Evolutionary conservation across 2,113 vertebrate genomes (phyloP).

Genomic region (Abramis brama): DNA sequence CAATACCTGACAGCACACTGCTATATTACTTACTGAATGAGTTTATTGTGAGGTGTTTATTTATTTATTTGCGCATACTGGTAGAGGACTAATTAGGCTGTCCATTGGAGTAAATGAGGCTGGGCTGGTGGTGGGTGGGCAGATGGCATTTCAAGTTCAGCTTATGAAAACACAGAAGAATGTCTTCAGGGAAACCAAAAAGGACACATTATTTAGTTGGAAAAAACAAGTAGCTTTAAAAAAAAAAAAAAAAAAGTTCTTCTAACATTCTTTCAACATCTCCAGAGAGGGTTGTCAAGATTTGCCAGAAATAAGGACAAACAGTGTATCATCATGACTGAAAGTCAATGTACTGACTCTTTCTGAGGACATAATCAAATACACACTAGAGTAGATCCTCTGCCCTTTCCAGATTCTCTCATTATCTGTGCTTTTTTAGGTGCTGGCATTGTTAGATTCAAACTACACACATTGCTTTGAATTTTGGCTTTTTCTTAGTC

Average conservation of each 20-base stretch:
- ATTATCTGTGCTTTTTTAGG: neutral
- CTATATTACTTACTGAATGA: conserved; percentile 29
- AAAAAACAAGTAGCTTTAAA: neutral
- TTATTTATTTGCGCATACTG: conserved; percentile 20
- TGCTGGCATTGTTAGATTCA: neutral
- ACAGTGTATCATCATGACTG: neutral
- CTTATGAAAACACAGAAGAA: neutral
- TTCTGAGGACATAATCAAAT: neutral
- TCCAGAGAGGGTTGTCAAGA: neutral
- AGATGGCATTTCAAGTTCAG: conserved; percentile 10
- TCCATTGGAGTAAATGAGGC: neutral
- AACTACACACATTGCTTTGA: neutral
- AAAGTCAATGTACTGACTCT: neutral
- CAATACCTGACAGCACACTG: neutral
- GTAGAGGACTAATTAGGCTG: conserved; percentile 28
- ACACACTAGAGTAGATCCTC: neutral
- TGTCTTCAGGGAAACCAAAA: neutral
- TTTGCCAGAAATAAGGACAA: conserved; percentile 3
- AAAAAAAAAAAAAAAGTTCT: neutral
- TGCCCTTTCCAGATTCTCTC: neutral
- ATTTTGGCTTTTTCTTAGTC: neutral
- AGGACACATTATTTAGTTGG: neutral
- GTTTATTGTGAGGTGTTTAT: conserved; percentile 36
- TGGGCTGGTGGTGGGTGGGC: conserved; percentile 5
- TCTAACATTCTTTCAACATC: neutral